Conservation (phyloP, 2,113 vertebrate species). For the Macquaria ambigua region DNA sequence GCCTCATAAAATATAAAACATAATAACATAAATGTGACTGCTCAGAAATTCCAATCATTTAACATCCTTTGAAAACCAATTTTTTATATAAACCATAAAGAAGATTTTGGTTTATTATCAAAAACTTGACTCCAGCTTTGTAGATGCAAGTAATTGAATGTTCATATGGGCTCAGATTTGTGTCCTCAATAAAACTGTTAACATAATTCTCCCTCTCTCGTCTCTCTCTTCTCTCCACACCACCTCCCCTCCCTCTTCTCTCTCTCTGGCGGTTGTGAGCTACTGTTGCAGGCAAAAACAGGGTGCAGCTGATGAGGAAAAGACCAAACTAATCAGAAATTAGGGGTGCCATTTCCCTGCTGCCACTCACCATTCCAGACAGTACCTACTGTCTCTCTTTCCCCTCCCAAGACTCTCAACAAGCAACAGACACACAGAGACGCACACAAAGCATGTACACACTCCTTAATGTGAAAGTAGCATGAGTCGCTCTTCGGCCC, state of each 20-base stretch:
- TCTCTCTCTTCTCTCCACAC: not conserved
- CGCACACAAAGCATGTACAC: constrained; percentile 17
- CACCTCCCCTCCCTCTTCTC: no score
- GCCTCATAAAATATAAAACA: constrained; percentile 32
- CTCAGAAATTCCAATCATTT: constrained; percentile 9
- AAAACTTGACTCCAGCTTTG: constrained; percentile 42
- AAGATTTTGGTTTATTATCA: constrained; percentile 44
- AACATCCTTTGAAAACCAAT: constrained; percentile 20
- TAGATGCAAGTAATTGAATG: constrained; percentile 48
- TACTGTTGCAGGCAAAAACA: constrained; percentile 26
- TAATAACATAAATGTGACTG: constrained; percentile 6
- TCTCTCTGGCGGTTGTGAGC: constrained; percentile 25
- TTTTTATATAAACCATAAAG: constrained; percentile 17
- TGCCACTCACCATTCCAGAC: constrained; percentile 67
- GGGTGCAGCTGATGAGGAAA: constrained; percentile 65
- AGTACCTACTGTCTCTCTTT: constrained; percentile 24
- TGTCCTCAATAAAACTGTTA: constrained; percentile 49
- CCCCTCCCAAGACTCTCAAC: constrained; percentile 2
- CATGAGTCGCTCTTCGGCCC: constrained; percentile 36
- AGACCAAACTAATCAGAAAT: constrained; percentile 76
- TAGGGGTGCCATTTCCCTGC: constrained; percentile 61
- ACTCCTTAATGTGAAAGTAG: constrained; percentile 30
- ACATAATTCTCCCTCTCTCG: constrained; percentile 18
- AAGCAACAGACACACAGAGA: not conserved
- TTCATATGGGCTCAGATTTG: constrained; percentile 53